These are phyloP conservation scores for Sceloporus tristichus DNA, from an alignment of 2,113 vertebrate species.

Conservation along the genomic window DNA sequence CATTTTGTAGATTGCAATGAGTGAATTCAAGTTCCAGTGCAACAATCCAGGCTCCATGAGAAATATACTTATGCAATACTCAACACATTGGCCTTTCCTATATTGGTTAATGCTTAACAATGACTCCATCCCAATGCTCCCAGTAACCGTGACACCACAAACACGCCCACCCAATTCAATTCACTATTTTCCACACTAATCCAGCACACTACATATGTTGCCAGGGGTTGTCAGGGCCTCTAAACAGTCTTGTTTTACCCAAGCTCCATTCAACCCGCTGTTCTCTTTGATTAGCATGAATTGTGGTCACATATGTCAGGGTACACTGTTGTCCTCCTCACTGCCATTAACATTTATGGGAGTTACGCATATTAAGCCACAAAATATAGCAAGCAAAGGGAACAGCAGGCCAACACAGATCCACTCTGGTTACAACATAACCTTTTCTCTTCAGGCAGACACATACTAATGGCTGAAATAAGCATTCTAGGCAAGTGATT, in stretches of 20 bases:
- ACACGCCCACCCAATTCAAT: not conserved
- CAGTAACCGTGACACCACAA: not conserved
- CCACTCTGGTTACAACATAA: constrained; percentile 71
- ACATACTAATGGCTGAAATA: constrained; percentile 67
- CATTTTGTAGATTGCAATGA: too few relatives aligned
- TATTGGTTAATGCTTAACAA: not conserved
- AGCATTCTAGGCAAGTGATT: constrained; percentile 66
- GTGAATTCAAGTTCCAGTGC: too few relatives aligned
- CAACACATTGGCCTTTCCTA: not conserved
- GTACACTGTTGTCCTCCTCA: constrained; percentile 63
- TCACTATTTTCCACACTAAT: not conserved
- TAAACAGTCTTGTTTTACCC: constrained; percentile 55
- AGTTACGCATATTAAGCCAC: constrained; percentile 68
- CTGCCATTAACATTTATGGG: constrained; percentile 73
- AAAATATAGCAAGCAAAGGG: constrained; percentile 59
- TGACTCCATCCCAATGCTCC: not conserved
- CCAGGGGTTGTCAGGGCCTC: constrained; percentile 36
- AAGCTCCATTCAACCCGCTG: constrained; percentile 44
- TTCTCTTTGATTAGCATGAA: constrained; percentile 57
- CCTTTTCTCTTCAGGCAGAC: constrained; percentile 72
- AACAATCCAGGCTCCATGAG: not conserved
- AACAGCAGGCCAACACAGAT: constrained; percentile 69
- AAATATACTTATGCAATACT: too few relatives aligned
- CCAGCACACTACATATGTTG: not conserved
- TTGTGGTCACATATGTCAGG: constrained; percentile 64